Base-by-base conservation (phyloP, 1,140 invertebrate genomes). In the Pseudobourletiella spinata region DNA sequence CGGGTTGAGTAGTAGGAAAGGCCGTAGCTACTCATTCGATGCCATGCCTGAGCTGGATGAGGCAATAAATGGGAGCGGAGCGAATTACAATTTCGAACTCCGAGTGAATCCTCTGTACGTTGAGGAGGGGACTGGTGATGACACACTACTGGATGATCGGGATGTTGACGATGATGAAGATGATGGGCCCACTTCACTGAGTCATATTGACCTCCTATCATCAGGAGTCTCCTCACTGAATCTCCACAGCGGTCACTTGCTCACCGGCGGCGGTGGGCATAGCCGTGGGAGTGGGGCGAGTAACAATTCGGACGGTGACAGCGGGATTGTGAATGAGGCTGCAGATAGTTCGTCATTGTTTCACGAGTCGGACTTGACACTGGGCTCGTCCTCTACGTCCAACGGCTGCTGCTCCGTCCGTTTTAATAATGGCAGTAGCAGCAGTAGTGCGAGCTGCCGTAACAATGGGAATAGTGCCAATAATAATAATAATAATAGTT, bases 21-120 rank as follows among this genome's bases (percentile, higher is more conserved):
- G 85, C 42, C 76, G 86, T 15, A 87, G 85, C 70, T 87, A 87
- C 70, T 87, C 86, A 0, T 87, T 86, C 64, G 86, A 85, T 1
- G 82, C 84, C 2, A 70, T 87, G 42, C 85, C 85, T 0, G 84
- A 84, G 1, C 74, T 88, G 52, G 84, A 86, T 59, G 85, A 86
- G 70, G 81, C 87, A 52, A 79, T 83, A 64, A 83, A 81, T 65
- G 80, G 79, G 60, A 52, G 60, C 26, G 59, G 39, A 25, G 48
- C 55, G 8, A 29, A 46, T 30, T 26, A 63, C 22, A 44, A 57
- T 15, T 54, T 51, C 28, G 67, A 81, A 59, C 59, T 68, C 3
- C 48, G 66, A 1, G 67, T 70, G 1, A 78, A 77, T 71, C 78
- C 80, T n/a, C 74, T 83, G 14, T 82, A 78, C 67, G 77, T 80